Conservation (phyloP, 2,888 invertebrate genomes). For the Noctua janthe region DNA sequence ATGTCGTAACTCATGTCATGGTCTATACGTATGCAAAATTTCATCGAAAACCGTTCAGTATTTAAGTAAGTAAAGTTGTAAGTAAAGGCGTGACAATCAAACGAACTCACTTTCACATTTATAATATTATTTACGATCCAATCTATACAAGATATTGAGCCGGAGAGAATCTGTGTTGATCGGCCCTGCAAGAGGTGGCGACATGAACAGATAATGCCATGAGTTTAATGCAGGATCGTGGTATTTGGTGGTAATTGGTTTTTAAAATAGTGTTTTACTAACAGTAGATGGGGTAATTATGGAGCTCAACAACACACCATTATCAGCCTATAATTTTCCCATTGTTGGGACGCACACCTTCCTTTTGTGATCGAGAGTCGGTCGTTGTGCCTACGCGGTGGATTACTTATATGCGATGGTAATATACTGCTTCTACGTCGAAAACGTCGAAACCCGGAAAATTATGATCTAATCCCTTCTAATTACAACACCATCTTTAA, state of each 20-base stretch:
- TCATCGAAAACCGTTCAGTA: background rate
- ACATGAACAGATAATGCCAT: slow-evolving; percentile 13
- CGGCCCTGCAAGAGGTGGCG: background rate
- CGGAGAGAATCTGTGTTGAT: slow-evolving; percentile 19
- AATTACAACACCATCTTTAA: slow-evolving; percentile 21
- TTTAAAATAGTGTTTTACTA: background rate
- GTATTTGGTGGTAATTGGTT: background rate
- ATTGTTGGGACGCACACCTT: background rate
- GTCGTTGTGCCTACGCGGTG: background rate
- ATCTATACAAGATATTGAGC: slow-evolving; percentile 49
- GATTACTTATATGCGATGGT: background rate
- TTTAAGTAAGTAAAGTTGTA: background rate
- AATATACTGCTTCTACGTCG: background rate
- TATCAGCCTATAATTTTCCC: background rate
- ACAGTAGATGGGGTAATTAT: background rate
- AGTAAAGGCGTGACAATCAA: background rate
- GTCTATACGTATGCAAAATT: background rate
- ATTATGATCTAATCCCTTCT: background rate
- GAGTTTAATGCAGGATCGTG: background rate
- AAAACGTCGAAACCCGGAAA: background rate
- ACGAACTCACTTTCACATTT: background rate
- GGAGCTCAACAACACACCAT: background rate
- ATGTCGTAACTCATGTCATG: background rate
- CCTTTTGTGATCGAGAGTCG: background rate
- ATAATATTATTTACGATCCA: background rate